These are phyloP conservation scores for Campylomormyrus tamandua DNA, from an alignment of 2,113 vertebrate genomes.

Conservation along the genomic window DNA sequence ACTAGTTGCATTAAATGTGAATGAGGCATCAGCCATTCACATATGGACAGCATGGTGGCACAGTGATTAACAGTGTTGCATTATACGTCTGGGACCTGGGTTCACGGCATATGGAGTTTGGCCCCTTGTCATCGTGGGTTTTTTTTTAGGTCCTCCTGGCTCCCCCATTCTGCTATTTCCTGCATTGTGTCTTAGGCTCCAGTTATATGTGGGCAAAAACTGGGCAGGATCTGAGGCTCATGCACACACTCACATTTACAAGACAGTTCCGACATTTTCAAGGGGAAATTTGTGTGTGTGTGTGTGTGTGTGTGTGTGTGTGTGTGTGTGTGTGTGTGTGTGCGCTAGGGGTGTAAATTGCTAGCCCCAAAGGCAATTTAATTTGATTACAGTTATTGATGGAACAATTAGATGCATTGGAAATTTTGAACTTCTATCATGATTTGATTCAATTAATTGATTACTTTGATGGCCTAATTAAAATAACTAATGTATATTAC, in stretches of 20 bases:
- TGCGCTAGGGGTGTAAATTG: background rate
- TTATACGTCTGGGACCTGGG: background rate
- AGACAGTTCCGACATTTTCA: too few relatives aligned
- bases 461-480: background rate
- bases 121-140: background rate
- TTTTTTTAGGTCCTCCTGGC: background rate
- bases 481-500: too few relatives aligned
- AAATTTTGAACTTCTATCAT: background rate
- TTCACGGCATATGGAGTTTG: background rate
- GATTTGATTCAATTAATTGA: background rate
- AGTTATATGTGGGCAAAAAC: too few relatives aligned
- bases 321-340: background rate
- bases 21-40: background rate
- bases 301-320: background rate
- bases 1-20: background rate
- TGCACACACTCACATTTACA: too few relatives aligned
- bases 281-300: too few relatives aligned
- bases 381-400: background rate
- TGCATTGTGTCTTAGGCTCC: background rate
- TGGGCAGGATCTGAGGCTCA: too few relatives aligned
- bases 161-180: background rate
- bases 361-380: background rate
- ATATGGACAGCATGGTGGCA: background rate
- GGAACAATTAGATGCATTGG: background rate
- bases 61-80: background rate